phyloP scores from a whole-genome alignment of 2,888 invertebrate genomes.

The Erebia ligea region DNA sequence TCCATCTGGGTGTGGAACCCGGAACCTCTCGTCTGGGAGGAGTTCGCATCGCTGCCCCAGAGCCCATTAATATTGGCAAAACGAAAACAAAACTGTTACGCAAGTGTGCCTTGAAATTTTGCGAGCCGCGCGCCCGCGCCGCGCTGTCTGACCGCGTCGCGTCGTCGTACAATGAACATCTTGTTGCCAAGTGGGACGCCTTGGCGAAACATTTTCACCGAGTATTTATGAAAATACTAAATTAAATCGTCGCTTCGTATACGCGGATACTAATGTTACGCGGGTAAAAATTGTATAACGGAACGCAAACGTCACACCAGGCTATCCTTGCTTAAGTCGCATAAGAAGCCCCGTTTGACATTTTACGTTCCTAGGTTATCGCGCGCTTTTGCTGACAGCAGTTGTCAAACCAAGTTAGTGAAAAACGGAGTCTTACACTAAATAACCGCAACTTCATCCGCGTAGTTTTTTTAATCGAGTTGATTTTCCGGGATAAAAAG shows the following conservation, averaged over 20 bases:
- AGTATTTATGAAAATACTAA: not conserved
- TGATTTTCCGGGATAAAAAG: too few relatives aligned
- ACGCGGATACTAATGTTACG: not conserved
- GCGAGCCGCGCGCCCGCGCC: constrained; percentile 70
- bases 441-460: too few relatives aligned
- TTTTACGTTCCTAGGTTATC: too few relatives aligned
- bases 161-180: constrained; percentile 37
- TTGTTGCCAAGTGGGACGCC: constrained; percentile 55
- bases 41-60: constrained; percentile 27
- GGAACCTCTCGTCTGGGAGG: not conserved
- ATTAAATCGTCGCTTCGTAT: not conserved
- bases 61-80: constrained; percentile 31
- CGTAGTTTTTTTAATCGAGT: too few relatives aligned
- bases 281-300: not conserved
- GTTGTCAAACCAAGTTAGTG: too few relatives aligned
- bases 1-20: not conserved
- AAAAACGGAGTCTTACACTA: too few relatives aligned
- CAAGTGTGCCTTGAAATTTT: constrained; percentile 61
- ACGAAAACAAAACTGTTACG: constrained; percentile 38
- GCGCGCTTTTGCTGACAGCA: too few relatives aligned
- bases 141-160: constrained; percentile 71
- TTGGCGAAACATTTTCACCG: constrained; percentile 40
- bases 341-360: too few relatives aligned
- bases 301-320: too few relatives aligned
- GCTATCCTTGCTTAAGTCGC: too few relatives aligned